Evolutionary conservation across 2,888 invertebrate genomes (phyloP), one percentile per base, ranked within the genome.

Genomic region (Tridacna gigas): DNA sequence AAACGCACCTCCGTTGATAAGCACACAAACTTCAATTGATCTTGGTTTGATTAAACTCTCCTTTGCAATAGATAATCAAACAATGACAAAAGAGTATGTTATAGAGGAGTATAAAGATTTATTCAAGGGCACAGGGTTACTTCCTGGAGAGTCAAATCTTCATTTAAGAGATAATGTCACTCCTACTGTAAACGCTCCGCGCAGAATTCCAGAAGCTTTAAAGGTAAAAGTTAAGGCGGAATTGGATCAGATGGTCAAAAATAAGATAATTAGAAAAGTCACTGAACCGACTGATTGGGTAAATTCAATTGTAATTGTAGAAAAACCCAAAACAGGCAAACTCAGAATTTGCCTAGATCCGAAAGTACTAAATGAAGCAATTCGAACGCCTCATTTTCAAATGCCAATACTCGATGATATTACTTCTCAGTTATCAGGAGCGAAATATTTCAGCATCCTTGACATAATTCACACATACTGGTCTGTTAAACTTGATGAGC

Each of bases 281-380:
- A n/a, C n/a, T n/a, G n/a, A n/a, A n/a, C n/a, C n/a, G n/a, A n/a
- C n/a, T n/a, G n/a, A n/a, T n/a, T n/a, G n/a, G n/a, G n/a, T n/a
- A n/a, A n/a, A n/a, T n/a, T n/a, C n/a, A n/a, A 28, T 86, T 13
- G 83, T 81, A 0, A 37, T 74, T 22, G 78, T 75, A 9, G 79
- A 83, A 60, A 84, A 86, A 73, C 63, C n/a, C n/a, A n/a, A 26
- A 4, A 51, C 48, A 18, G 84, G 86, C 4, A 81, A 86, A 73
- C 28, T 87, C 13, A 77, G 87, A 22, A 61, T 88, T 22, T 85
- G 83, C 61, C 26, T 88, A 26, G 85, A 86, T 67, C 87, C 89
- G 9, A 73, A 75, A 22, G 82, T 76, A 51, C 76, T 89, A 15
- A 88, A 89, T 60, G 74, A 79, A 28, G 82, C 79, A 20, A 82